A percentile compares a stretch with the other conserved stretches of the same genome.
These are phyloP conservation scores for Pocillopora verrucosa DNA, from an alignment of 64 coral and sea anemone genomes.

Conservation along the genomic window DNA sequence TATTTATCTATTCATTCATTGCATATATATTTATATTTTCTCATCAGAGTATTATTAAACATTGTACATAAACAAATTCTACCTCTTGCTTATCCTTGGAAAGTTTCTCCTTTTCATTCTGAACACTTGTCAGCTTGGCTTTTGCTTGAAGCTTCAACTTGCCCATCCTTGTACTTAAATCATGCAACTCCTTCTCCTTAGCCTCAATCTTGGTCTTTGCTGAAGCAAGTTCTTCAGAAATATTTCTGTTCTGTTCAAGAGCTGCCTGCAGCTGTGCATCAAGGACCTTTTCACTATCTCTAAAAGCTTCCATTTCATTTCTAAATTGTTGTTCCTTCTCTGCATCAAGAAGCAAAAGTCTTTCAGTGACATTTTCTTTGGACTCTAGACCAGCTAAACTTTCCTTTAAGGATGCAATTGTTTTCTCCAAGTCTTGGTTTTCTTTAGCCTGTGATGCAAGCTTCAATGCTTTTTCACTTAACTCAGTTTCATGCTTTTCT, in stretches of 20 bases:
- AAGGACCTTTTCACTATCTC: constrained; percentile 37
- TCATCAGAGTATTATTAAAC: too few species aligned
- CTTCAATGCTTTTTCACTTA: constrained; percentile 46
- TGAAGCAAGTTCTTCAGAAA: constrained; percentile 34
- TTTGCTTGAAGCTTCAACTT: constrained; percentile 77
- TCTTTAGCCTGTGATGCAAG: neutral
- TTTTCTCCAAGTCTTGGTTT: constrained; percentile 20
- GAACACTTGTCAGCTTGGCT: constrained; percentile 61
- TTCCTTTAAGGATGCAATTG: constrained; percentile 30
- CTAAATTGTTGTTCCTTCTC: constrained; percentile 69
- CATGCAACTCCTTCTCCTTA: constrained; percentile 54
- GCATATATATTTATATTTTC: too few species aligned
- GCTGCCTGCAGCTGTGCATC: constrained; percentile 41
- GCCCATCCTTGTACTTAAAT: constrained; percentile 58
- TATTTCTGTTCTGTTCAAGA: constrained; percentile 27
- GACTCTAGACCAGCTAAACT: constrained; percentile 42
- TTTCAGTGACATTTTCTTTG: constrained; percentile 37
- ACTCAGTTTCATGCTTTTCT: constrained; percentile 55
- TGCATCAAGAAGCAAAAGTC: constrained; percentile 58
- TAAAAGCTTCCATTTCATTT: constrained; percentile 57
- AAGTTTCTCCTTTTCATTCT: constrained; percentile 76
- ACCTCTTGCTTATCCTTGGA: constrained; percentile 63
- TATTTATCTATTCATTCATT: too few species aligned
- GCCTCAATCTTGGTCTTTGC: constrained; percentile 43
- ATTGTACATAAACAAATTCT: neutral